Evolutionary conservation across 1,140 invertebrate species (phyloP), one percentile per base, ranked within the genome.

Genomic region (Ptiloglossa arizonensis): DNA sequence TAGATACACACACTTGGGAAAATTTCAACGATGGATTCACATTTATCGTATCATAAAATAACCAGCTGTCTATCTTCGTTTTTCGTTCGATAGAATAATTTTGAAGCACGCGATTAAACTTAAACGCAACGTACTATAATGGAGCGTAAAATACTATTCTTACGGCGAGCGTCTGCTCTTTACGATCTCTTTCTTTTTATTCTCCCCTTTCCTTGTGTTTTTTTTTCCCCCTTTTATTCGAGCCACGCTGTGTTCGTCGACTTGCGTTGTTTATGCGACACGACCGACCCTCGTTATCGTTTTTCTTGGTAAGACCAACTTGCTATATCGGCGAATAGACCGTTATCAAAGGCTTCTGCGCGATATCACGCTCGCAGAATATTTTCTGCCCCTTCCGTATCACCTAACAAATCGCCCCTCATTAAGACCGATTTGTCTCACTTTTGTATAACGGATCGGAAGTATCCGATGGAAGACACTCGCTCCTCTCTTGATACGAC

Each of bases 341-440:
- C n/a, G 11, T 27, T 52, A 46, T n/a, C 38, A 35, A 41, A 44
- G 19, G 35, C 27, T 71, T 24, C 11, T 27, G 1, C 52, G 13
- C 24, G 41, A 56, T 27, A 71, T 27, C 32, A 44, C 9, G 59
- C 44, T 17, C 5, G 46, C 32, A 22, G 27, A 50, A 50, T 69
- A 46, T 66, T 79, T 32, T 44, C 50, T n/a, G 19, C 27, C 44
- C 48, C 17, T 2, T 19, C 60, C 8, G n/a, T 48, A 29, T 52
- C 59, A 24, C 46, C 59, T 64, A 83, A 85, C 68, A 62, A 81
- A 86, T 75, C 75, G 79, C 73, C 56, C 63, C 72, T 83, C 86
- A 85, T 87, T 87, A 87, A 87, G 86, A 81, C 52, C 79, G 77
- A 80, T 87, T 83, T 60, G 66, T 86, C 69, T 79, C 80, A 71